Evolutionary conservation across 2,888 invertebrate species (phyloP).

Genomic region (Zelleria hepariella): DNA sequence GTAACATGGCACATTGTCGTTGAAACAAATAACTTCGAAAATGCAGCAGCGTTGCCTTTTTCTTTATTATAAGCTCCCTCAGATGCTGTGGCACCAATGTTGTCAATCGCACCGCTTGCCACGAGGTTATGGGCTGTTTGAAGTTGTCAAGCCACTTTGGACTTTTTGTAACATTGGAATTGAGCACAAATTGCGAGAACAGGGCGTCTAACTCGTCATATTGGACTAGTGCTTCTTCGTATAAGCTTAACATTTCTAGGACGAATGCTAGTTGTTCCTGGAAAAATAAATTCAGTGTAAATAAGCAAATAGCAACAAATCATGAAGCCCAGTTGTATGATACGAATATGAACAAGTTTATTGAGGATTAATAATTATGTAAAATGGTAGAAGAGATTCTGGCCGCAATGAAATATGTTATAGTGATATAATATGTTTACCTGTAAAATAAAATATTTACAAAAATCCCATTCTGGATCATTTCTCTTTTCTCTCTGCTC

Average conservation of each 20-base stretch:
- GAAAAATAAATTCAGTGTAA: constrained; percentile 24
- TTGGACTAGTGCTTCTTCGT: constrained; percentile 95
- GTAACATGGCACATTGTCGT: constrained; percentile 89
- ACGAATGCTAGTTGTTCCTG: constrained; percentile 97
- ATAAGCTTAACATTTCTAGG: constrained; percentile 92
- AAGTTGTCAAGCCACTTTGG: constrained; percentile 89
- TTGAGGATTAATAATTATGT: neutral
- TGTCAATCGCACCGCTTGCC: constrained; percentile 85
- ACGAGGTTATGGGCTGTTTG: constrained; percentile 82
- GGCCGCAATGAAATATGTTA: too few species aligned
- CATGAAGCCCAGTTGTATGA: too few species aligned
- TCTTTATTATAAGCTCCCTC: constrained; percentile 59
- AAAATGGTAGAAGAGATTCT: neutral
- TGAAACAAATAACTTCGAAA: constrained; percentile 95
- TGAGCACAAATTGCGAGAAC: constrained; percentile 96
- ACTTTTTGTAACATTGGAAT: constrained; percentile 90
- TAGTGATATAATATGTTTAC: too few species aligned
- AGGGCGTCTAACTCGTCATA: constrained; percentile 98
- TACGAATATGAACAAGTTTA: neutral
- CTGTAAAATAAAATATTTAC: constrained; percentile 93
- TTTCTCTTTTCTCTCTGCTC: constrained; percentile 91
- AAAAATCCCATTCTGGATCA: constrained; percentile 94
- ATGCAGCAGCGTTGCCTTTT: constrained; percentile 83
- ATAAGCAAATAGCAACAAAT: too few species aligned
- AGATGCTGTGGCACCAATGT: constrained; percentile 72